These are phyloP conservation scores for Takifugu ocellatus DNA, from an alignment of 2,797 vertebrate species.

Conservation along the genomic window DNA sequence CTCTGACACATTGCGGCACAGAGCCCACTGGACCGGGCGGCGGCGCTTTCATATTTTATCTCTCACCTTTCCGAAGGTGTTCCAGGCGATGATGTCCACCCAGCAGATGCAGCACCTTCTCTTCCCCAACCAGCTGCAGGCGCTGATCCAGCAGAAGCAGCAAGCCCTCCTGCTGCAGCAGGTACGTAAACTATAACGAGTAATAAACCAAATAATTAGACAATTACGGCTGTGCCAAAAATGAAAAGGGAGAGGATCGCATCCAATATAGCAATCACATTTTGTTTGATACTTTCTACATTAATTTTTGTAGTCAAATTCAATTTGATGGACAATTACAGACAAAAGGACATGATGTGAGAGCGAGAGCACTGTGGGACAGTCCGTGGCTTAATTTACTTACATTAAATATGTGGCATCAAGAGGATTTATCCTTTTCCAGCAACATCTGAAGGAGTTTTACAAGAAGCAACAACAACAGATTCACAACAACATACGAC, in stretches of 20 bases:
- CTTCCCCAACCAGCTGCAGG: conserved; percentile 82
- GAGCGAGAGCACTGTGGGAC: no score
- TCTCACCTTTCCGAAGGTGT: conserved; percentile 72
- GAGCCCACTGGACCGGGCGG: conserved; percentile 23
- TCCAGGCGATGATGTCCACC: conserved; percentile 91
- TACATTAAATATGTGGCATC: no score
- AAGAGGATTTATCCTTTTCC: conserved; percentile 27
- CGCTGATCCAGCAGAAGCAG: conserved; percentile 90
- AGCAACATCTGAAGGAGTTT: conserved; percentile 96
- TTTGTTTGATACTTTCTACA: no score
- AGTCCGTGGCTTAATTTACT: no score
- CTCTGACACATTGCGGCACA: conserved; percentile 34
- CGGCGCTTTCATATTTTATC: background rate
- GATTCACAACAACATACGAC: conserved; percentile 83
- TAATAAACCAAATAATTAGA: no score
- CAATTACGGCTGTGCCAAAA: no score
- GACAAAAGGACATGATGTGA: no score
- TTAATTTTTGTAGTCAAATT: no score
- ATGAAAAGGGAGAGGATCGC: no score
- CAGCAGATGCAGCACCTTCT: conserved; percentile 92
- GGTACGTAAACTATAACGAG: conserved; percentile 68
- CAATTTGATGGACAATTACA: no score
- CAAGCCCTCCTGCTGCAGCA: conserved; percentile 91
- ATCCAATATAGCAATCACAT: no score
- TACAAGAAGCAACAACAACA: conserved; percentile 95